Evolutionary conservation across 2,888 invertebrate genomes (phyloP).

Genomic region (Hemistola chrysoprasaria): DNA sequence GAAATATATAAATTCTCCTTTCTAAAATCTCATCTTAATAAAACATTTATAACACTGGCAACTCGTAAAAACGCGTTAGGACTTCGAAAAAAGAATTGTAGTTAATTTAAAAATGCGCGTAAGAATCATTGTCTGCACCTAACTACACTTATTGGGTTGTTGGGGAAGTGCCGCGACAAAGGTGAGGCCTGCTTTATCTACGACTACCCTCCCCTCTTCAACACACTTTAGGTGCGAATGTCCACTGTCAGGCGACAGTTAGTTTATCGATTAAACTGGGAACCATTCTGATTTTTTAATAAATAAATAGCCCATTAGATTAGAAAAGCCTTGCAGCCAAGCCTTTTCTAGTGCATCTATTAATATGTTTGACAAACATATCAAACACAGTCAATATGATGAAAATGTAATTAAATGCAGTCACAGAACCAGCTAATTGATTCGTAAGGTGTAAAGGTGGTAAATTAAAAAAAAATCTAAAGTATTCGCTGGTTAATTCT

Average conservation of each 20-base stretch:
- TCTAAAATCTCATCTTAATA: conserved; percentile 1
- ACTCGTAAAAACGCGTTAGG: neutral
- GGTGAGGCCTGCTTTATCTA: conserved; percentile 62
- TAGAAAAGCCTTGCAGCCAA: too few species aligned
- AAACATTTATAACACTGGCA: neutral
- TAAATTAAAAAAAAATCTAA: too few species aligned
- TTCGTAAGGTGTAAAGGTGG: too few species aligned
- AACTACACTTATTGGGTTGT: conserved; percentile 40
- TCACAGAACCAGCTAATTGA: too few species aligned
- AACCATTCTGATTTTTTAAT: too few species aligned
- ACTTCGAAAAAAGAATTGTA: conserved; percentile 27
- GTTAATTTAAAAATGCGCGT: conserved; percentile 35
- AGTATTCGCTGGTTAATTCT: too few species aligned
- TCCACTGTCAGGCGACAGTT: conserved; percentile 40
- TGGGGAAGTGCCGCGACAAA: conserved; percentile 48
- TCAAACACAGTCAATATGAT: too few species aligned
- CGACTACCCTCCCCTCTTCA: conserved; percentile 44
- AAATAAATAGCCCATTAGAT: too few species aligned
- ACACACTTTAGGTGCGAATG: conserved; percentile 48
- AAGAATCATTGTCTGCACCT: conserved; percentile 27
- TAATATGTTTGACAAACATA: too few species aligned
- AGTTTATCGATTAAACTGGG: conserved; percentile 16
- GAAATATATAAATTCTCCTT: too few species aligned
- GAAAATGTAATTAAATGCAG: too few species aligned
- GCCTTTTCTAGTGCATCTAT: too few species aligned